phyloP scores from a whole-genome alignment of 2,888 invertebrate genomes.

The Agriopis marginaria region DNA sequence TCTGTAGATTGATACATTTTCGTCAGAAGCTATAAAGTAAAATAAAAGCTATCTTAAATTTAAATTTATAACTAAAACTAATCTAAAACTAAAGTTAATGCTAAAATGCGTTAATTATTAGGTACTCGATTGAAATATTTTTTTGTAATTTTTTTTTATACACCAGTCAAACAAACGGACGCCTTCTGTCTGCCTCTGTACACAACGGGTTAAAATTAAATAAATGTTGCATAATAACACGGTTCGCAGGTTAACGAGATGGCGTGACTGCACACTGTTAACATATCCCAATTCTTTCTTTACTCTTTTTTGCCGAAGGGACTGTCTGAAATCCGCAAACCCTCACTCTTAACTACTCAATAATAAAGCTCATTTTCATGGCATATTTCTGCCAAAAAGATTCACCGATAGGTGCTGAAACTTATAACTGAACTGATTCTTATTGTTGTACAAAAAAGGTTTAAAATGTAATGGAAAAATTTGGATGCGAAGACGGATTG shows the following conservation, averaged over 20 bases:
- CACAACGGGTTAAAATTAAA: slow-evolving; percentile 71
- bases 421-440: slow-evolving; percentile 3
- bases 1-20: too few relatives aligned
- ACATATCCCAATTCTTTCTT: slow-evolving; percentile 68
- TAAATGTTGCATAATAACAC: slow-evolving; percentile 82
- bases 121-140: not conserved
- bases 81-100: too few relatives aligned
- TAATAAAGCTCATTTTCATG: slow-evolving; percentile 27
- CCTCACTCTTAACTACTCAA: not conserved
- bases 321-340: slow-evolving; percentile 5
- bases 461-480: not conserved
- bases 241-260: slow-evolving; percentile 74
- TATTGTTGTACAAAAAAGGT: slow-evolving; percentile 8
- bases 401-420: not conserved
- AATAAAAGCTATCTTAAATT: too few relatives aligned
- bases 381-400: not conserved
- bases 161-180: not conserved
- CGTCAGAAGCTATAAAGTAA: too few relatives aligned
- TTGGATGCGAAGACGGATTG: slow-evolving; percentile 69
- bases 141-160: not conserved
- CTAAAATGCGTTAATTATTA: too few relatives aligned
- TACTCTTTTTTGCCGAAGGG: slow-evolving; percentile 52
- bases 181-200: slow-evolving; percentile 36
- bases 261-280: slow-evolving; percentile 83
- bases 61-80: too few relatives aligned